These are phyloP conservation scores for Amphimedon queenslandica DNA, from an alignment of 37 sponge, comb jelly and placozoan species.

Conservation along the genomic window DNA sequence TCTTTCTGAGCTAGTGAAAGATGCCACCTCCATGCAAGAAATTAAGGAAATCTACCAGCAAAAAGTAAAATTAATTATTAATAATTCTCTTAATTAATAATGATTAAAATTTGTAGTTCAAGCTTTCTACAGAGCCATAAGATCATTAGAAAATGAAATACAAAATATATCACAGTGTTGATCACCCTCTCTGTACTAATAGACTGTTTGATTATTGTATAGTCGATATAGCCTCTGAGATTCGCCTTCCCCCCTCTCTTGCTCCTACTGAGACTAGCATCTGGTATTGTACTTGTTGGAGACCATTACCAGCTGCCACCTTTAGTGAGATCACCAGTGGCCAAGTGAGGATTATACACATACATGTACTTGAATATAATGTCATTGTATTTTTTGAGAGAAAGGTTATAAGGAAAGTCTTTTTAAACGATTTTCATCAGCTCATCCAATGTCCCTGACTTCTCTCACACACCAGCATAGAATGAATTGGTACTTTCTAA, in stretches of 20 bases:
- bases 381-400: too few species aligned
- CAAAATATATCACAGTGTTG: slow-evolving; percentile 77
- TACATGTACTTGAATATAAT: slow-evolving; percentile 1
- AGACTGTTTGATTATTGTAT: slow-evolving; percentile 90
- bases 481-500: slow-evolving; percentile 70
- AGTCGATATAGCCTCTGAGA: slow-evolving; percentile 94
- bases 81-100: too few species aligned
- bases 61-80: too few species aligned
- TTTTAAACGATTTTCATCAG: slow-evolving; percentile 72
- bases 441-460: slow-evolving; percentile 66
- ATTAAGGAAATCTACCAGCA: slow-evolving; percentile 47
- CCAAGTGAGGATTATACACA: slow-evolving; percentile 44
- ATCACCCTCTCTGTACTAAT: slow-evolving; percentile 64
- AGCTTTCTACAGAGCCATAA: too few species aligned
- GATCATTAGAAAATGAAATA: too few species aligned
- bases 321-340: slow-evolving; percentile 70
- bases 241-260: slow-evolving; percentile 80
- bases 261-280: slow-evolving; percentile 81
- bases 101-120: too few species aligned
- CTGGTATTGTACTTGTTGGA: slow-evolving; percentile 85
- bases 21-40: slow-evolving; percentile 22
- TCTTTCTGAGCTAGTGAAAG: slow-evolving; percentile 1
- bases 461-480: slow-evolving; percentile 60
- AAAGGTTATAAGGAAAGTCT: slow-evolving; percentile 76
- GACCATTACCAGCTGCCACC: slow-evolving; percentile 98